Conservation (phyloP, 1,140 invertebrate genomes). For the Lepidurus packardi region DNA sequence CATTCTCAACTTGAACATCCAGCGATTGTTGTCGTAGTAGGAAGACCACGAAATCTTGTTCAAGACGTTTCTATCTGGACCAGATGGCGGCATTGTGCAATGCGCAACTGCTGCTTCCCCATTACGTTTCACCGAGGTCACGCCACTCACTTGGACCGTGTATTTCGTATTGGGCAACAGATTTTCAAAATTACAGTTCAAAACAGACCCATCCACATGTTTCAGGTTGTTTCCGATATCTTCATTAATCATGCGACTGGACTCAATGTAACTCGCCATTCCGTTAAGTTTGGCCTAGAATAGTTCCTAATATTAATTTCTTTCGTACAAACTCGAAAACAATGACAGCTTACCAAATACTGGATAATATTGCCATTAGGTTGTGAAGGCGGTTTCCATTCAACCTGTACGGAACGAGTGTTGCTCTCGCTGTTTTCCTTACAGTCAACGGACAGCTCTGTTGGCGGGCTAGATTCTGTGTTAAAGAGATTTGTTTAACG, state of each 20-base stretch:
- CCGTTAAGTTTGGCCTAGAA: constrained; percentile 55
- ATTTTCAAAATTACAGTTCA: constrained; percentile 54
- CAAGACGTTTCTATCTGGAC: constrained; percentile 59
- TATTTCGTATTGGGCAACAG: constrained; percentile 73
- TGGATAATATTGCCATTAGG: constrained; percentile 69
- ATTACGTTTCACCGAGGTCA: constrained; percentile 60
- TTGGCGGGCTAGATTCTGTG: constrained; percentile 49
- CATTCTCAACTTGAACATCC: constrained; percentile 63
- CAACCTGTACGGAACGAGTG: constrained; percentile 57
- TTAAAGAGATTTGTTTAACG: constrained; percentile 6
- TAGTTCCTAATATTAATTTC: constrained; percentile 32
- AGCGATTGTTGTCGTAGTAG: constrained; percentile 56
- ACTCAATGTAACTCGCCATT: constrained; percentile 53
- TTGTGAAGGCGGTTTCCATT: constrained; percentile 61
- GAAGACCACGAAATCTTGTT: constrained; percentile 63
- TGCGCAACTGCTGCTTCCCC: constrained; percentile 55
- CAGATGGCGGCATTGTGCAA: constrained; percentile 61
- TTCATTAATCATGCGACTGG: constrained; percentile 49
- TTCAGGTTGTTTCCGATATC: constrained; percentile 55
- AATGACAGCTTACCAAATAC: constrained; percentile 53
- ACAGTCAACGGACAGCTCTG: constrained; percentile 59
- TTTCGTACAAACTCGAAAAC: too few relatives aligned
- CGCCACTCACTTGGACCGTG: constrained; percentile 53
- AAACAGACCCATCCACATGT: constrained; percentile 51
- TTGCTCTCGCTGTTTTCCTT: constrained; percentile 58